These are phyloP conservation scores for Drosophila prostipennis DNA, from an alignment of 2,888 invertebrate species.

Conservation along the genomic window DNA sequence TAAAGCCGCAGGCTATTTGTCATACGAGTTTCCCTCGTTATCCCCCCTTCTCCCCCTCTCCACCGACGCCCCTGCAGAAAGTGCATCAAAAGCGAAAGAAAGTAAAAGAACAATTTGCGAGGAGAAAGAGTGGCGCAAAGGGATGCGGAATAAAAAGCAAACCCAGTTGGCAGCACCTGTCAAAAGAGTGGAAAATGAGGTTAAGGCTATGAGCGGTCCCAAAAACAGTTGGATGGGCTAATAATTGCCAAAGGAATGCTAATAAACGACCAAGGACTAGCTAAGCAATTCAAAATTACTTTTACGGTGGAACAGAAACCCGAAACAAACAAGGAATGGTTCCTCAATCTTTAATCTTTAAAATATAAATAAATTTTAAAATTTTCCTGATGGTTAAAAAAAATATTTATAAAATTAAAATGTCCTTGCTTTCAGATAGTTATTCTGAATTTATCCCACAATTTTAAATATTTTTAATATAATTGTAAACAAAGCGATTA, in stretches of 20 bases:
- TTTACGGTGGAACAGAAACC: neutral
- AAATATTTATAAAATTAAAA: too few species aligned
- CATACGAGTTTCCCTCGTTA: conserved; percentile 65
- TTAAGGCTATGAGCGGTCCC: conserved; percentile 43
- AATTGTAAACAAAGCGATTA: too few species aligned
- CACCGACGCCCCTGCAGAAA: conserved; percentile 3
- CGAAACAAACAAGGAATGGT: neutral
- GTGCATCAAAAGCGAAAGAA: conserved; percentile 30
- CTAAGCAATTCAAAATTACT: neutral
- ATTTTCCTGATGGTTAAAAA: too few species aligned
- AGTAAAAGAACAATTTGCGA: conserved; percentile 37
- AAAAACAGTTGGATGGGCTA: conserved; percentile 18
- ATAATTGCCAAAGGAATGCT: conserved; percentile 16
- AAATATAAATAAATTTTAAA: too few species aligned
- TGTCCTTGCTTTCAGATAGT: too few species aligned
- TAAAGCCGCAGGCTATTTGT: conserved; percentile 75
- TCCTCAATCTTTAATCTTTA: too few species aligned
- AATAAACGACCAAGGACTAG: neutral
- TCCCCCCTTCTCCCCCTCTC: neutral
- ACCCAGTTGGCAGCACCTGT: conserved; percentile 36
- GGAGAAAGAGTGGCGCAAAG: conserved; percentile 3
- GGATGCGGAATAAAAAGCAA: conserved; percentile 26
- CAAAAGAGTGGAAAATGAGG: conserved; percentile 54
- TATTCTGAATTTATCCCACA: too few species aligned
- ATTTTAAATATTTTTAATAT: too few species aligned